Conservation (phyloP, 2,888 invertebrate genomes). For the Stramonita haemastoma region DNA sequence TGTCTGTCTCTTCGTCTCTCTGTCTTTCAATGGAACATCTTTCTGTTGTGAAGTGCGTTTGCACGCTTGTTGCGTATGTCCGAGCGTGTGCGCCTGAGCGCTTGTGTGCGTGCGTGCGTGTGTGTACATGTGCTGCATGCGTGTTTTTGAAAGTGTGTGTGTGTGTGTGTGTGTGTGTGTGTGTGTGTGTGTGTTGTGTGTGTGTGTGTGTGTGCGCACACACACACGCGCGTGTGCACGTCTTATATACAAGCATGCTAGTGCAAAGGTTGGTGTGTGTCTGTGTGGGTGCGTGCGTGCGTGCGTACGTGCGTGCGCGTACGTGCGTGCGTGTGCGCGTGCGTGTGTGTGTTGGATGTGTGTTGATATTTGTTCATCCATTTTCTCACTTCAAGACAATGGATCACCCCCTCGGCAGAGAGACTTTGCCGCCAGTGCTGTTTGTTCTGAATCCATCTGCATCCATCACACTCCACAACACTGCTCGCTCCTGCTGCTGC, state of each 20-base stretch:
- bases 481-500: no score
- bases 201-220: not conserved
- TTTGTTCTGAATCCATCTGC: no score
- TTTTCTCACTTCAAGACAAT: not conserved
- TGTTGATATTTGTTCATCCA: not conserved
- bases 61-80: not conserved
- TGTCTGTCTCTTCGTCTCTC: no score
- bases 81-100: not conserved
- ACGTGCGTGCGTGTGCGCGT: no score
- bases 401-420: no score
- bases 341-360: not conserved
- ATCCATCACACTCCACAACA: no score
- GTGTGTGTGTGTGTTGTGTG: not conserved
- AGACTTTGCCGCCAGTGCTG: no score
- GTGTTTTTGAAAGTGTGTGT: no score
- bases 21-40: not conserved
- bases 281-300: not conserved
- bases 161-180: not conserved
- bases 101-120: not conserved
- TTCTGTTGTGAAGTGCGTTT: not conserved
- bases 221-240: no score
- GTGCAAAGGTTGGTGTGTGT: no score
- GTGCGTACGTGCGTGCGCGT: constrained; percentile 17
- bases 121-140: not conserved
- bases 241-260: no score